phyloP scores from a whole-genome alignment of 2,888 invertebrate species.

The Drosophila fungiperda region DNA sequence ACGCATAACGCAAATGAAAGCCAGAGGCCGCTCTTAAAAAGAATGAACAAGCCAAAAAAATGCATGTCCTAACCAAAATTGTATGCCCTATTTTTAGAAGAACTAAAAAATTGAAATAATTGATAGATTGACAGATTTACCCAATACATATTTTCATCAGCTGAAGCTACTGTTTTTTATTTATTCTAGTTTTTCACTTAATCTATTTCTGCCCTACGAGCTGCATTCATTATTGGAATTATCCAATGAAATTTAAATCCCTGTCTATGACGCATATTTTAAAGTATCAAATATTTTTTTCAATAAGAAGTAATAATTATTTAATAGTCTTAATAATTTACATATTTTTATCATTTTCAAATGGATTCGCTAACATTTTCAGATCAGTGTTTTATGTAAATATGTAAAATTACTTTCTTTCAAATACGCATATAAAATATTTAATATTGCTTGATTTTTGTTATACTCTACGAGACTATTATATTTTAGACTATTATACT shows the following conservation, averaged over 20 bases:
- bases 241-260: not conserved
- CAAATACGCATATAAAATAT: not conserved
- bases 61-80: not conserved
- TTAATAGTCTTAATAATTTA: not conserved
- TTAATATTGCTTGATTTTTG: not conserved
- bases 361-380: not conserved
- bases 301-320: not conserved
- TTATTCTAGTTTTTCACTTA: not conserved
- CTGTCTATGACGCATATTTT: not conserved
- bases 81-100: constrained; percentile 6
- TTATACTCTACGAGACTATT: not conserved
- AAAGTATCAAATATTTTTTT: not conserved
- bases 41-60: not conserved
- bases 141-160: not conserved
- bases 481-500: no score
- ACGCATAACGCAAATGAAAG: constrained; percentile 44
- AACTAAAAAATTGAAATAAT: not conserved
- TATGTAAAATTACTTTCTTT: not conserved
- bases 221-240: not conserved
- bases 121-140: not conserved
- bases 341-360: not conserved
- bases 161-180: not conserved
- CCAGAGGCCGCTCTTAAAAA: constrained; percentile 25
- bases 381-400: not conserved
- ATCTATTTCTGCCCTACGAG: not conserved